Evolutionary conservation across 2,888 invertebrate species (phyloP), one percentile per base, ranked within the genome.

Genomic region (Agrochola litura): DNA sequence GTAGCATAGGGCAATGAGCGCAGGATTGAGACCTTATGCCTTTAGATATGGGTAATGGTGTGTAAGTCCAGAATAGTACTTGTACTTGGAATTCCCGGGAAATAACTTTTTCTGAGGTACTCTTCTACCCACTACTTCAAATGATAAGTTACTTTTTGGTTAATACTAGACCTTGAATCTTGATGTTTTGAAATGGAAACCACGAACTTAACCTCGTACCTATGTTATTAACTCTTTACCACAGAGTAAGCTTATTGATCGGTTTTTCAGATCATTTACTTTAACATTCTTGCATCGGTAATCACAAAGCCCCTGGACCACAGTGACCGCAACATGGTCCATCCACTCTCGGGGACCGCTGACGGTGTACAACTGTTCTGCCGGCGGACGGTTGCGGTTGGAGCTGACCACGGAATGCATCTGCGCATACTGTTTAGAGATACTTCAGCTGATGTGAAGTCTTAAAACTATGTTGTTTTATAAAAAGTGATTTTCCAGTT

Each of bases 271-370:
- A 63, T 56, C 63, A 64, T 74, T 68, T 68, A 61, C 64, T 60
- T 74, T 25, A 79, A 58, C 56, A 54, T 54, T 37, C 66, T 1
- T 54, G 30, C 46, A 12, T 16, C 37, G 46, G 52, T 41, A 41
- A 60, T 46, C 69, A 49, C 46, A n/a, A 19, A 43, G 43, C 54
- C 52, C 16, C 12, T 19, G 52, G 46, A 67, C 19, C 84, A 41
- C 75, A 67, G 41, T 30, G 54, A 85, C 85, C 83, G 66, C 82
- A 83, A 85, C 72, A 70, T 22, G 58, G 30, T 16, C n/a, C 71
- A n/a, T 46, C 43, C 54, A 37, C 56, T 64, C 58, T 16, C 73
- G 30, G 56, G 54, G 12, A 61, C 66, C 71, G 69, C 72, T 30
- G 76, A 52, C 63, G 67, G 30, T 61, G 81, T 56, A 70, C 63